phyloP scores from a whole-genome alignment of 2,113 vertebrate species.

The Vulpes ferrilata region DNA sequence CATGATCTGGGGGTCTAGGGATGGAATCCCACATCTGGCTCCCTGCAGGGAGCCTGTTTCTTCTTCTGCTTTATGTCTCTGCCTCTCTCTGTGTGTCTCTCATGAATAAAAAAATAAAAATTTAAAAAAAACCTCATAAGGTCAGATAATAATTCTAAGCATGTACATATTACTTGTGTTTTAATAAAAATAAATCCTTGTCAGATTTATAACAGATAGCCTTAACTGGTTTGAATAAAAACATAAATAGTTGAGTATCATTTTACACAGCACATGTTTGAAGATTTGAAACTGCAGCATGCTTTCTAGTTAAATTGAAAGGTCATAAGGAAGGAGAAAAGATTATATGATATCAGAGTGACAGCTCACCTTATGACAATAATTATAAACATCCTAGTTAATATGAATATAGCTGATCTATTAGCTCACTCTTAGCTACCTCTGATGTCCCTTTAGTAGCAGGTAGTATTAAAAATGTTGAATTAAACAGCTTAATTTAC shows the following conservation, averaged over 20 bases:
- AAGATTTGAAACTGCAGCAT: not conserved
- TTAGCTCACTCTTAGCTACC: constrained; percentile 71
- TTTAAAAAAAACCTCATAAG: not conserved
- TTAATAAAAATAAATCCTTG: not conserved
- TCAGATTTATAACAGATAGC: not conserved
- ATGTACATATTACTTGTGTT: not conserved
- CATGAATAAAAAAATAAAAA: not conserved
- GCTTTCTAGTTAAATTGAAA: constrained; percentile 71
- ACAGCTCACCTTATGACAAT: constrained; percentile 70
- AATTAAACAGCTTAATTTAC: constrained; percentile 85
- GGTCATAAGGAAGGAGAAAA: constrained; percentile 51
- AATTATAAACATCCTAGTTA: constrained; percentile 76
- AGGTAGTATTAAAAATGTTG: constrained; percentile 83
- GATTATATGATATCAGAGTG: constrained; percentile 74
- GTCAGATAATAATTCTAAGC: not conserved
- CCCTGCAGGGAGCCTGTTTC: no score
- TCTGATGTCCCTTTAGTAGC: constrained; percentile 64
- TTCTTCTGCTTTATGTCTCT: no score
- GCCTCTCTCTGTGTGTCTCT: no score
- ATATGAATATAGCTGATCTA: constrained; percentile 72
- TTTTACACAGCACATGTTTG: constrained; percentile 37
- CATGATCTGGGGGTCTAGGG: no score
- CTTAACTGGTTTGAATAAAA: not conserved
- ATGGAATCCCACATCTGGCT: no score
- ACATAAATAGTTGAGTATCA: not conserved